These are phyloP conservation scores for Distichodus sexfasciatus DNA, from an alignment of 2,797 vertebrate genomes.

Conservation along the genomic window DNA sequence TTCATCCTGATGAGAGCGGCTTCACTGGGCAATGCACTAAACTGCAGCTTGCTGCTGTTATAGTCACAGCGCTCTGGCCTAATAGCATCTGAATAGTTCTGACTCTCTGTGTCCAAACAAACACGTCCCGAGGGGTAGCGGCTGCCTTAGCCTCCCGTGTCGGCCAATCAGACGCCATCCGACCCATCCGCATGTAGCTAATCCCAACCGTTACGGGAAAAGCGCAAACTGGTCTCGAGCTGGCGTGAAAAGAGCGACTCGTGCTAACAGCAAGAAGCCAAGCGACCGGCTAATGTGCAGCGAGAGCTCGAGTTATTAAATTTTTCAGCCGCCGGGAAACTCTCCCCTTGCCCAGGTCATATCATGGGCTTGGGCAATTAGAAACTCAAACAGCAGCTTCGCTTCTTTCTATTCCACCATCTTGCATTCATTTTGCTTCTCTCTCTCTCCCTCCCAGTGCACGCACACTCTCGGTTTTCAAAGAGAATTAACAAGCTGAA, in stretches of 20 bases:
- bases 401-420: conserved; percentile 19
- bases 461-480: conserved; percentile 44
- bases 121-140: conserved; percentile 4
- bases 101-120: conserved; percentile 37
- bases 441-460: conserved; percentile 27
- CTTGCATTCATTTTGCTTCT: conserved; percentile 56
- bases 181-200: neutral
- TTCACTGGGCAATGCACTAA: too few relatives aligned
- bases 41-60: conserved; percentile 8
- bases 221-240: conserved; percentile 14
- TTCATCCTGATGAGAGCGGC: conserved; percentile 12
- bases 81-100: conserved; percentile 38
- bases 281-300: conserved; percentile 17
- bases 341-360: conserved; percentile 67
- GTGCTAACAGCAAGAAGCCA: conserved; percentile 10
- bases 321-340: conserved; percentile 69
- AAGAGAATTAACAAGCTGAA: conserved; percentile 70
- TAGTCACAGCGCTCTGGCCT: neutral
- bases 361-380: conserved; percentile 63
- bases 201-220: conserved; percentile 33
- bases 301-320: conserved; percentile 56
- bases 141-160: conserved; percentile 7
- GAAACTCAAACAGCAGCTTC: conserved; percentile 63
- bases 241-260: neutral
- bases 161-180: conserved; percentile 10